A percentile compares a stretch with the other conserved stretches of the same genome.
phyloP scores from a whole-genome alignment of 2,797 vertebrate genomes.

The Phalloptychus januarius region DNA sequence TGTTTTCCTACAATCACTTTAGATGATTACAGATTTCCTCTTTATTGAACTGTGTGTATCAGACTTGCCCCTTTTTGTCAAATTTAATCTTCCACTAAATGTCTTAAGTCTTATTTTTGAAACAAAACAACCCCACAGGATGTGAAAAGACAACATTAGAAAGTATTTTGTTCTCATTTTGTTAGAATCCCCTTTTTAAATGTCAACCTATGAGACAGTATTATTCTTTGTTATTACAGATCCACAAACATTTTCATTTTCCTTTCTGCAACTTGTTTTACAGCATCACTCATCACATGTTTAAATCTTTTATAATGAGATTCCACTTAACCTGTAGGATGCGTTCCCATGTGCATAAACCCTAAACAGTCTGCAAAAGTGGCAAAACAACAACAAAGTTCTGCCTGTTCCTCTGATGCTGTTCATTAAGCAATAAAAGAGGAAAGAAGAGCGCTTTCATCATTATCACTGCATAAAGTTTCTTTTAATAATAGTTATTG shows the following conservation, averaged over 20 bases:
- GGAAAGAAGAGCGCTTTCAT: background rate
- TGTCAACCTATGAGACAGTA: slow-evolving; percentile 12
- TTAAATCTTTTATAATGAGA: slow-evolving; percentile 17
- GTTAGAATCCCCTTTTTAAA: too few species aligned
- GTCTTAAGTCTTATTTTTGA: background rate
- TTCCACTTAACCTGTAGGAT: background rate
- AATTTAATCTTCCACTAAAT: background rate
- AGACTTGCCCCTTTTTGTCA: background rate
- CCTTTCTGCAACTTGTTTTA: slow-evolving; percentile 11
- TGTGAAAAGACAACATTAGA: background rate
- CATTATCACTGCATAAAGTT: background rate
- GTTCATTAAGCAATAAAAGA: background rate
- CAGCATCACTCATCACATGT: slow-evolving; percentile 1
- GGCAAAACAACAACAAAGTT: background rate
- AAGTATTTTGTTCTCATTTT: background rate
- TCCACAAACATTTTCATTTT: slow-evolving; percentile 15
- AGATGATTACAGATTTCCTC: too few species aligned
- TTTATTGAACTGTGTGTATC: too few species aligned
- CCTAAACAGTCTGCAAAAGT: background rate
- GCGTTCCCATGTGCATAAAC: background rate
- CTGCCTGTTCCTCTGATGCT: background rate
- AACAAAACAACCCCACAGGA: background rate
- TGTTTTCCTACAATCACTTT: too few species aligned
- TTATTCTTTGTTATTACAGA: slow-evolving; percentile 20
- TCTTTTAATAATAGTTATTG: background rate